phyloP scores from a whole-genome alignment of 2,888 invertebrate species.

The Sabatieria punctata region DNA sequence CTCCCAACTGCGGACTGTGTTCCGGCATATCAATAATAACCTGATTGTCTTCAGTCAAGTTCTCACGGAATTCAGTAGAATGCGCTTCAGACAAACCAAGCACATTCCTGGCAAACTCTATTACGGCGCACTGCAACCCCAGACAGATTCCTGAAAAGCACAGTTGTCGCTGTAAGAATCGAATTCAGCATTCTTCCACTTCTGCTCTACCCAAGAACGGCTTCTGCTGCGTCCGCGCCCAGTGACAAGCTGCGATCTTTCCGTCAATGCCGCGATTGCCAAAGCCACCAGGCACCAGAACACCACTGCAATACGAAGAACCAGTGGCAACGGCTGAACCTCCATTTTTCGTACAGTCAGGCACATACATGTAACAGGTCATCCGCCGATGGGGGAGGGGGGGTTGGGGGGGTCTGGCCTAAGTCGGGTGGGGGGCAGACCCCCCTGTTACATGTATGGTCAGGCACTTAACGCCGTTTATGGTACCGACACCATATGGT shows the following conservation, averaged over 20 bases:
- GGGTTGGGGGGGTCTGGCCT: no score
- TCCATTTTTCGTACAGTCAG: no score
- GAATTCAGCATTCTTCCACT: background rate
- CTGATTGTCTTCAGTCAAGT: slow-evolving; percentile 14
- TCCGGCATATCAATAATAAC: slow-evolving; percentile 91
- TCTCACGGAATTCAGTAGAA: slow-evolving; percentile 61
- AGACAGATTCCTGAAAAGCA: slow-evolving; percentile 35
- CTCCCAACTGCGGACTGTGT: slow-evolving; percentile 60
- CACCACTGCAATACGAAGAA: slow-evolving; percentile 48
- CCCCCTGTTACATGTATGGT: no score
- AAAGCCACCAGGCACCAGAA: slow-evolving; percentile 93
- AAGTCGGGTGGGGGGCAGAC: no score
- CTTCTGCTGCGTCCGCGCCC: slow-evolving; percentile 72
- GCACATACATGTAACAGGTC: no score
- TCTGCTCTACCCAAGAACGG: slow-evolving; percentile 60
- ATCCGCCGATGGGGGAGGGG: no score
- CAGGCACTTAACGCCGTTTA: no score
- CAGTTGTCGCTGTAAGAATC: background rate
- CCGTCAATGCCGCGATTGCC: slow-evolving; percentile 89
- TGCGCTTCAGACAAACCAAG: slow-evolving; percentile 58
- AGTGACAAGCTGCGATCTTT: slow-evolving; percentile 76
- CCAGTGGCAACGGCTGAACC: no score
- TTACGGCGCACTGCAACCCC: slow-evolving; percentile 89
- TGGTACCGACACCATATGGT: no score
- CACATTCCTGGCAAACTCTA: slow-evolving; percentile 78